Evolutionary conservation across 2,888 invertebrate species (phyloP).

Genomic region (Idaea aversata): DNA sequence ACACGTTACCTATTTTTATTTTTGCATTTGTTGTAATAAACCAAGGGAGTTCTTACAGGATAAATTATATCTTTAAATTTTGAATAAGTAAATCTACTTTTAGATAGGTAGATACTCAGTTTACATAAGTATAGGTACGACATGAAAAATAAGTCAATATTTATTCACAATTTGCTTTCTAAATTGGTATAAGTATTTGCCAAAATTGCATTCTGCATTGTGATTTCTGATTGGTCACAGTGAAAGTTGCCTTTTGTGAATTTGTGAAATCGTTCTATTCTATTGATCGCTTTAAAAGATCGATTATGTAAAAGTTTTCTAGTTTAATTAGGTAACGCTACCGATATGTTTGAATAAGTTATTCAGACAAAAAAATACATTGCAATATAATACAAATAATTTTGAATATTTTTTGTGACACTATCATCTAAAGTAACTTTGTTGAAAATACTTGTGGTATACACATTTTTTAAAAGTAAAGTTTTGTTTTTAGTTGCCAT

Average conservation of each 20-base stretch:
- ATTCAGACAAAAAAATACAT: not conserved
- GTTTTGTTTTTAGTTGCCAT: not conserved
- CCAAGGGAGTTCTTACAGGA: not conserved
- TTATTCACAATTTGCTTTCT: conserved; percentile 14
- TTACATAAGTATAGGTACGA: no score
- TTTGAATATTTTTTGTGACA: not conserved
- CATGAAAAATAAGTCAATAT: not conserved
- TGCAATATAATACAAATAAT: not conserved
- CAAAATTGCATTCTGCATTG: conserved; percentile 25
- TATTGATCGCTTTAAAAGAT: not conserved
- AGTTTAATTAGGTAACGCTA: not conserved
- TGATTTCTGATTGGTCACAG: conserved; percentile 21
- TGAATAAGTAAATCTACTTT: no score
- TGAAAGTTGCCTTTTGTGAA: conserved; percentile 23
- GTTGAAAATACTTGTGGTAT: no score
- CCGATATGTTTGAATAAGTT: not conserved
- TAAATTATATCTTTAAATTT: no score
- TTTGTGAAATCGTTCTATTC: conserved; percentile 16
- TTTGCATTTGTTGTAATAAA: not conserved
- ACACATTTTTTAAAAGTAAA: not conserved
- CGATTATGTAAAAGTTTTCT: conserved; percentile 1
- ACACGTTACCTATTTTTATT: not conserved
- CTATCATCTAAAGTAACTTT: no score
- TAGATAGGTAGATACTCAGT: no score
- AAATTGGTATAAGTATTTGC: conserved; percentile 19